Evolutionary conservation across 1,140 invertebrate genomes (phyloP), one percentile per base, ranked within the genome.

Genomic region (Drosophila miranda): DNA sequence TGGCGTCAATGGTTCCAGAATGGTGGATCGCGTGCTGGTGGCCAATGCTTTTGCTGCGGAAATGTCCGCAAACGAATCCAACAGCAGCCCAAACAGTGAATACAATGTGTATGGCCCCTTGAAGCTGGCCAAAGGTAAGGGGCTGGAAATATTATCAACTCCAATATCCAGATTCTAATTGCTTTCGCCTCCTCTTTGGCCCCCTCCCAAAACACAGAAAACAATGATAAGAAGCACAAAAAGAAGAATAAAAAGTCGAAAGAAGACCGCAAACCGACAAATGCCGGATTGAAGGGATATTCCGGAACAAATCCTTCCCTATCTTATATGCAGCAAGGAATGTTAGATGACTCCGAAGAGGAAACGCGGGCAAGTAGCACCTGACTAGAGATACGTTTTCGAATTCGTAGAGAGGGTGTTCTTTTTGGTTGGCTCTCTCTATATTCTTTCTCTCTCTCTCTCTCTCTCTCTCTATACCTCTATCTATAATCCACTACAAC

Each of bases 351-450:
- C 44, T 80, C 68, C 3, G 58, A 71, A 16, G 1, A 23, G n/a
- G 81, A 86, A 0, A 14, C 45, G 2, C 46, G 56, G 73, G 81
- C 86, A 61, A 77, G 77, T 74, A 14, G 5, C 6, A 43, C 13
- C 7, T 16, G 7, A 38, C 4, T 13, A 13, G 11, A 38, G 11
- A 13, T 38, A 11, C 34, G 9, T 38, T 38, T 11, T 5, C 4
- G 11, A 38, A 8, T 38, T 14, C 1, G 38, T 38, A 28, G 30
- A n/a, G 16, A 38, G 51, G 34, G 41, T 11, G 16, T 13, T 45
- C 43, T 28, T 6, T 59, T 34, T 38, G 51, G 34, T 34, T 38
- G 34, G 23, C 14, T 49, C 7, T 51, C 11, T 57, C 45, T 78
- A 41, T 64, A 49, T 71, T 55, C 44, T 45, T 45, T 28, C 28